These are phyloP conservation scores for Etia nguti DNA, from an alignment of 2,113 vertebrate genomes.

Conservation along the genomic window DNA sequence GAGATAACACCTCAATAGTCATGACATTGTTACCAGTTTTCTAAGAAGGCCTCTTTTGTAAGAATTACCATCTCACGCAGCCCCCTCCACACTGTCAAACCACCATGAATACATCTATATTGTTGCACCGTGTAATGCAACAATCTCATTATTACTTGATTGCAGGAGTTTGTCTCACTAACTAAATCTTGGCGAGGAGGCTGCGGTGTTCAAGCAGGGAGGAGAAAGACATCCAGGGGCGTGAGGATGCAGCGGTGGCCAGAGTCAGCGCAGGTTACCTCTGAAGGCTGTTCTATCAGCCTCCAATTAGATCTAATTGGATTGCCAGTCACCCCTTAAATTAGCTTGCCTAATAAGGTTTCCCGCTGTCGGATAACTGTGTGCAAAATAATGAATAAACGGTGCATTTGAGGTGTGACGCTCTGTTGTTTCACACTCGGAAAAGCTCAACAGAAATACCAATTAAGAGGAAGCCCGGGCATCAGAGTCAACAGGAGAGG, in stretches of 20 bases:
- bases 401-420: conserved; percentile 35
- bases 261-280: conserved; percentile 40
- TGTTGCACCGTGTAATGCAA: conserved; percentile 23
- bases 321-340: conserved; percentile 61
- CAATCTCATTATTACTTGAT: conserved; percentile 32
- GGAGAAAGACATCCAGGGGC: conserved; percentile 17
- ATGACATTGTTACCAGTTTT: conserved; percentile 24
- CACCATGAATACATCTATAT: conserved; percentile 36
- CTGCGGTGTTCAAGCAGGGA: background rate
- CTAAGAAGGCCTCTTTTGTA: conserved; percentile 6
- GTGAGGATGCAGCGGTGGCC: background rate
- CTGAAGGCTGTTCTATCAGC: conserved; percentile 52
- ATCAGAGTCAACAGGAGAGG: conserved; percentile 53
- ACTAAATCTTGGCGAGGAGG: background rate
- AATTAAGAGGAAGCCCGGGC: conserved; percentile 61
- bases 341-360: conserved; percentile 59
- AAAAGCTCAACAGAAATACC: conserved; percentile 57
- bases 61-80: conserved; percentile 31
- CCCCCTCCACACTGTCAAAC: background rate
- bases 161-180: background rate
- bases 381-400: conserved; percentile 68
- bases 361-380: conserved; percentile 47
- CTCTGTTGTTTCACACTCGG: conserved; percentile 42
- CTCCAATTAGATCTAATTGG: conserved; percentile 69
- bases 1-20: background rate